A percentile compares a stretch with the other conserved stretches of the same genome.
These are phyloP conservation scores for Gastrophryne carolinensis DNA, from an alignment of 2,797 vertebrate genomes.

Conservation along the genomic window DNA sequence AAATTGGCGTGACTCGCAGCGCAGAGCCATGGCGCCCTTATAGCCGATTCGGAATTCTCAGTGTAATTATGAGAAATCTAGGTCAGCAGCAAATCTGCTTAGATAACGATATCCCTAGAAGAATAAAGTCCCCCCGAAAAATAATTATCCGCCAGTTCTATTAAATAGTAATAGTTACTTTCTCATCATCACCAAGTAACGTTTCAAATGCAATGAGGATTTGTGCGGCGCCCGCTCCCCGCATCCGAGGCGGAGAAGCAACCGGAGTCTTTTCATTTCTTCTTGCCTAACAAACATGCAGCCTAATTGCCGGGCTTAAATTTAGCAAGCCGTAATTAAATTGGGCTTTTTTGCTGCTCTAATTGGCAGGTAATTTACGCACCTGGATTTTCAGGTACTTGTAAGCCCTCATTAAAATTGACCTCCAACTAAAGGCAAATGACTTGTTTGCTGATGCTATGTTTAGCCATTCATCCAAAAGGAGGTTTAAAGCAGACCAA, in stretches of 20 bases:
- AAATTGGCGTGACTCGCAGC: conserved; percentile 44
- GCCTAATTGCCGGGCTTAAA: conserved; percentile 62
- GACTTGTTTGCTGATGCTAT: conserved; percentile 51
- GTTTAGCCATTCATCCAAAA: conserved; percentile 43
- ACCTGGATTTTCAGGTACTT: conserved; percentile 68
- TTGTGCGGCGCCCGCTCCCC: conserved; percentile 34
- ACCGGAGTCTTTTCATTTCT: conserved; percentile 53
- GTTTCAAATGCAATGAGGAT: conserved; percentile 53
- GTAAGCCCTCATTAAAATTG: conserved; percentile 66
- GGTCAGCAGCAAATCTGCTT: conserved; percentile 61
- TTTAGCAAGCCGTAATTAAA: conserved; percentile 66
- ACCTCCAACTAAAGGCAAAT: conserved; percentile 62
- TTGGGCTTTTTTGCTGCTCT: conserved; percentile 54
- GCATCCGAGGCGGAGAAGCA: conserved; percentile 53
- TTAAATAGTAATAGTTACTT: conserved; percentile 49
- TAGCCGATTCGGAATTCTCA: conserved; percentile 53
- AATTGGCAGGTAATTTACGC: conserved; percentile 74
- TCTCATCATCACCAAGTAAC: conserved; percentile 52
- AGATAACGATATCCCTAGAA: conserved; percentile 55
- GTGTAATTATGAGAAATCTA: conserved; percentile 63
- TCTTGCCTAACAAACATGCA: conserved; percentile 60
- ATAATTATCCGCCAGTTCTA: conserved; percentile 58
- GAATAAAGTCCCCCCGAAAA: conserved; percentile 51
- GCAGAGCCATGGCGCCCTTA: conserved; percentile 45
- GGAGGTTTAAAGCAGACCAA: too few species aligned